Conservation (phyloP, 2,113 vertebrate genomes). For the Anser brachyrhynchus region DNA sequence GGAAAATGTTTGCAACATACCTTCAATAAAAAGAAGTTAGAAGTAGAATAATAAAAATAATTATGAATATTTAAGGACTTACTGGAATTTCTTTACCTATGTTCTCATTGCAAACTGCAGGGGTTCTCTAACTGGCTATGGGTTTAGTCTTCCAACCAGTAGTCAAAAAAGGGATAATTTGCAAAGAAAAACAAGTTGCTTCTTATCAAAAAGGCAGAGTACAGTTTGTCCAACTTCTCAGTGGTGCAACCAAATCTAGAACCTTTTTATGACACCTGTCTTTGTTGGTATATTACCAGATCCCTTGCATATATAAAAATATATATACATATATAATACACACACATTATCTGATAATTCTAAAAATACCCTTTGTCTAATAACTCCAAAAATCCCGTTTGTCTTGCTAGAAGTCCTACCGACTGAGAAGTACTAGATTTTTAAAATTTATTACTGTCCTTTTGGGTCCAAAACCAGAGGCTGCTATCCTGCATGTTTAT, state of each 20-base stretch:
- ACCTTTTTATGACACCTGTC: neutral
- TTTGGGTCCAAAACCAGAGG: neutral
- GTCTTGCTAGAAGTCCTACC: neutral
- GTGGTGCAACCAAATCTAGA: neutral
- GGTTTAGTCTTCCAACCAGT: neutral
- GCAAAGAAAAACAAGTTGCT: neutral
- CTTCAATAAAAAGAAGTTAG: neutral
- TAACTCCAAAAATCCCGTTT: neutral
- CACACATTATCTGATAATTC: neutral
- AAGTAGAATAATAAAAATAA: neutral
- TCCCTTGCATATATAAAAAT: neutral
- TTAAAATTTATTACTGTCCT: neutral
- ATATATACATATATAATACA: neutral
- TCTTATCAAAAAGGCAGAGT: neutral
- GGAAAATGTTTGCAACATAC: neutral
- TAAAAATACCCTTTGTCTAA: neutral
- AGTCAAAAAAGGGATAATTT: neutral
- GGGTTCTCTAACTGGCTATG: neutral
- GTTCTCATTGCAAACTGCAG: neutral
- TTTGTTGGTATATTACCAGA: neutral
- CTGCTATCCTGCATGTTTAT: neutral
- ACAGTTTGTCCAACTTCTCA: neutral
- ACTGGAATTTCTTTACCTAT: neutral
- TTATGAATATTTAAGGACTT: neutral
- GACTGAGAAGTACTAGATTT: neutral